Base-by-base conservation (phyloP, 2,797 vertebrate genomes). In the Pipistrellus kuhlii region DNA sequence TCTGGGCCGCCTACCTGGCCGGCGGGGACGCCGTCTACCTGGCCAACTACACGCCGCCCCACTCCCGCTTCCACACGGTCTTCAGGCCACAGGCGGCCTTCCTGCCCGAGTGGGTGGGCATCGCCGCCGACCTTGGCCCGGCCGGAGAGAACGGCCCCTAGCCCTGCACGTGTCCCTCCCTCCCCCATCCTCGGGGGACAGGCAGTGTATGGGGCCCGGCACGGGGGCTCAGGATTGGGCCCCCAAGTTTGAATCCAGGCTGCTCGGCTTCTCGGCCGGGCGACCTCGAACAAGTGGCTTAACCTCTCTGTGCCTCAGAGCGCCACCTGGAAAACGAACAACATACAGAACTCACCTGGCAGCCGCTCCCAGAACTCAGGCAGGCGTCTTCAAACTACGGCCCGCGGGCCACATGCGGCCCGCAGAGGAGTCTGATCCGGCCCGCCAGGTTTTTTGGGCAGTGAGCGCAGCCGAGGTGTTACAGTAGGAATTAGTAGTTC, bases 41-140 rank as follows among this genome's bases (percentile, higher is more conserved):
- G 51, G 97, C 97, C 86, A 98, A 98, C 48, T 98, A 96, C 41
- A 98, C 97, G 9, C 97, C 97, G 27, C 98, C 97, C 0, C 55
- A 97, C 21, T 98, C 98, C 6, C 98, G 97, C 4, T 97, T 98
- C 87, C 96, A 97, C 85, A 97, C 93, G 53, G 0, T 98, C 75
- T 98, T 98, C 62, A 97, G 96, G 90, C 98, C 98, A 2, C 96
- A 96, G 62, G 97, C 97, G 5, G 93, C 97, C 41, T 98, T 97
- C 81, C 88, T 98, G 62, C 98, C 98, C 0, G 90, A 98, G 62
- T 98, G 98, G 98, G 75, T 93, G 18, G 98, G 97, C 7, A 98
- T 98, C 18, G 3, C 96, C 0, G 97, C 98, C 1, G 96, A 98
- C 66, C 96, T 98, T 0, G 48, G 73, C 5, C 57, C 15, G 35